These are phyloP conservation scores for Anoura caudifer DNA, from an alignment of 2,113 vertebrate genomes.

Conservation along the genomic window DNA sequence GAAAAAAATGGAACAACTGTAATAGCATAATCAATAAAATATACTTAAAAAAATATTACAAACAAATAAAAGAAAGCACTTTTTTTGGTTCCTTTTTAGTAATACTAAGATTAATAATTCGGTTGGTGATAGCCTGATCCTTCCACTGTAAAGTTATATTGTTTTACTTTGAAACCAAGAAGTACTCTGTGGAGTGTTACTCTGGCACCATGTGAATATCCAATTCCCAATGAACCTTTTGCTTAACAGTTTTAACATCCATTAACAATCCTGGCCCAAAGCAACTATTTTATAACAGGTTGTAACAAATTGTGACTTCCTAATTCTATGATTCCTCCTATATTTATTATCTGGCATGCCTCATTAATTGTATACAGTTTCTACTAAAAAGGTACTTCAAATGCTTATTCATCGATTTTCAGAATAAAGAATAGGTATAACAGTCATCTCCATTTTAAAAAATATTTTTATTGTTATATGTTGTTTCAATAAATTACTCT, in stretches of 20 bases:
- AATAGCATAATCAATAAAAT: too few relatives aligned
- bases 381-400: not conserved
- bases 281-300: not conserved
- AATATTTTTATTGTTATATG: not conserved
- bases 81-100: not conserved
- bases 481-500: not conserved
- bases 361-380: not conserved
- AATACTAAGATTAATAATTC: not conserved
- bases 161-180: not conserved
- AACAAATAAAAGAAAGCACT: not conserved
- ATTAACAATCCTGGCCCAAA: slow-evolving; percentile 22
- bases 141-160: not conserved
- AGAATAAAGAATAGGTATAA: not conserved
- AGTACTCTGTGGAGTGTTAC: not conserved
- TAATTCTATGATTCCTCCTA: not conserved
- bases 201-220: not conserved
- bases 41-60: too few relatives aligned
- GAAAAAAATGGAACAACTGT: too few relatives aligned
- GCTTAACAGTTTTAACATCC: not conserved
- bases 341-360: not conserved
- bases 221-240: not conserved
- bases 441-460: not conserved
- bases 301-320: not conserved
- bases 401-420: not conserved
- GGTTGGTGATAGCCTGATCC: not conserved